Conservation (phyloP, 2,113 vertebrate genomes). For the Narcine bancroftii region DNA sequence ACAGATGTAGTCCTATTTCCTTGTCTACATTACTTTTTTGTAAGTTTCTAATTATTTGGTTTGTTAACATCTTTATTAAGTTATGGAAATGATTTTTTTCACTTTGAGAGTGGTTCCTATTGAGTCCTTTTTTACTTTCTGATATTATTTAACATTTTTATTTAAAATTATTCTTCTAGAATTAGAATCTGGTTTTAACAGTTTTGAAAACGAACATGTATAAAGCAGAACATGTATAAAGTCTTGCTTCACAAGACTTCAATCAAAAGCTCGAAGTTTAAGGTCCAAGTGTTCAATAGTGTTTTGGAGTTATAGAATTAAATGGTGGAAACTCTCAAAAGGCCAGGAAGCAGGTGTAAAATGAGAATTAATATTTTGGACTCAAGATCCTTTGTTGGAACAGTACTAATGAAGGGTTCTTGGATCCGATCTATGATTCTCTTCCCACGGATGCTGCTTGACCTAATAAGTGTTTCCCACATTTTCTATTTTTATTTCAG, state of each 20-base stretch:
- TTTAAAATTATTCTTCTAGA: not conserved
- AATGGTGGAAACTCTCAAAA: no score
- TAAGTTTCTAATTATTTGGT: conserved; percentile 53
- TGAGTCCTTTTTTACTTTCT: not conserved
- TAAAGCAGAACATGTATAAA: no score
- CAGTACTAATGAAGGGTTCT: no score
- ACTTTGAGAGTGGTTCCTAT: not conserved
- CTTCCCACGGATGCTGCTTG: no score
- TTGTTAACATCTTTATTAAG: not conserved
- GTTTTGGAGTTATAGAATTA: not conserved
- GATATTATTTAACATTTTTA: not conserved
- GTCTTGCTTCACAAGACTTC: not conserved
- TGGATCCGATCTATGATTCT: no score
- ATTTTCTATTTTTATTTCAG: no score
- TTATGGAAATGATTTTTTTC: not conserved
- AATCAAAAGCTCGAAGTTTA: not conserved
- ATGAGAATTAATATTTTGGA: no score
- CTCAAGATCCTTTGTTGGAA: no score
- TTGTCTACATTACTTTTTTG: conserved; percentile 83
- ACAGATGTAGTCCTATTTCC: conserved; percentile 86
- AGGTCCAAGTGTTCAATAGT: not conserved
- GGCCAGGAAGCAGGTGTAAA: no score
- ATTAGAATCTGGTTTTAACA: not conserved
- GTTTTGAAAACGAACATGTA: no score
- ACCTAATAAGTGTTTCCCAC: no score